Percentiles rank a stretch among this genome's conserved stretches.
Evolutionary conservation across 53 echinoderm and acorn worm genomes (phyloP).

Genomic region (Paelopatides confundens): DNA sequence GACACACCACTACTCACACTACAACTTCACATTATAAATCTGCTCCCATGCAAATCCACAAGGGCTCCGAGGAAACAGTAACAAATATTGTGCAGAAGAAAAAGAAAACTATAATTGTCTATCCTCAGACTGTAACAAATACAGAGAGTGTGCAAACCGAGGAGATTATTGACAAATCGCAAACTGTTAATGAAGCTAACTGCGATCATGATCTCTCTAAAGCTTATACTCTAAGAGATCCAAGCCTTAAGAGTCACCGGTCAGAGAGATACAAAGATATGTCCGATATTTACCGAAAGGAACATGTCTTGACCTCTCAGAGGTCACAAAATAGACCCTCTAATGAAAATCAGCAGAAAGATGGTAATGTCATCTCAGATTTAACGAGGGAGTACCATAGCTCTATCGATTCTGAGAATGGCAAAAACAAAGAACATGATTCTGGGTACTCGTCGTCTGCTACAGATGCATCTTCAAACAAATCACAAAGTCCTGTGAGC

Average conservation of each 20-base stretch:
- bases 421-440: constrained; percentile 46
- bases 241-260: neutral
- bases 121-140: neutral
- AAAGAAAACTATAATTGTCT: constrained; percentile 12
- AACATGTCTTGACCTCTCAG: neutral
- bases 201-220: neutral
- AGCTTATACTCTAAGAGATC: neutral
- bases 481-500: neutral
- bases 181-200: neutral
- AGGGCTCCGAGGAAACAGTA: neutral
- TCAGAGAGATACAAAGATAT: neutral
- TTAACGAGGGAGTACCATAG: neutral
- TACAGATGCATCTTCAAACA: constrained; percentile 14
- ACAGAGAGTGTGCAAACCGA: neutral
- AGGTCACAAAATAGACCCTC: neutral
- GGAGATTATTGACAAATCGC: neutral
- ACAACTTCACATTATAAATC: neutral
- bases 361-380: neutral
- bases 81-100: neutral
- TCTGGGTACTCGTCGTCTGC: constrained; percentile 84
- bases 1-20: neutral
- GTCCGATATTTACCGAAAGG: neutral
- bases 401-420: constrained; percentile 21
- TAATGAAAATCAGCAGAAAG: neutral
- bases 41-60: neutral